phyloP scores from a whole-genome alignment of 2,113 vertebrate genomes.

The Halcyon senegalensis region DNA sequence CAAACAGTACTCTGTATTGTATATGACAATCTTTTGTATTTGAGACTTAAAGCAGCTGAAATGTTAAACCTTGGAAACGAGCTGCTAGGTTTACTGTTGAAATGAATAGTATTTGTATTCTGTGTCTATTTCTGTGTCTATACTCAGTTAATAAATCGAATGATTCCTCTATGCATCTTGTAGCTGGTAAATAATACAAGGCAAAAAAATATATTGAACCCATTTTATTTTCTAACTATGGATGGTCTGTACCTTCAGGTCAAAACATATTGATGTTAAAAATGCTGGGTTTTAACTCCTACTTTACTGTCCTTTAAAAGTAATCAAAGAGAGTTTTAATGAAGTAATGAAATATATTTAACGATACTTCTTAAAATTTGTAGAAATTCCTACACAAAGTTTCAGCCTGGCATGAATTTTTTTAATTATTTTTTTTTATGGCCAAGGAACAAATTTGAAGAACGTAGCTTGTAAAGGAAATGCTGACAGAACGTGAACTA shows the following conservation, averaged over 20 bases:
- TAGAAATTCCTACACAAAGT: slow-evolving; percentile 65
- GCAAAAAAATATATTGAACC: neutral
- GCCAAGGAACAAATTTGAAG: slow-evolving; percentile 78
- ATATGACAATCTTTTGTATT: neutral
- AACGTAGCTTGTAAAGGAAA: slow-evolving; percentile 81
- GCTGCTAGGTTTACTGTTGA: slow-evolving; percentile 34
- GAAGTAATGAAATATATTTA: neutral
- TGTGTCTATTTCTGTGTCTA: slow-evolving; percentile 55
- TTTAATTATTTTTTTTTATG: slow-evolving; percentile 69
- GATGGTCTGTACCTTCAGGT: neutral
- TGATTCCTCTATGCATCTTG: slow-evolving; percentile 7
- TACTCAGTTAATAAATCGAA: slow-evolving; percentile 29
- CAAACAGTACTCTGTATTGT: neutral
- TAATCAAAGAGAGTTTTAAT: neutral
- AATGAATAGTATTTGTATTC: slow-evolving; percentile 46
- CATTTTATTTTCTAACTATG: neutral
- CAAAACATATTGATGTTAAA: neutral
- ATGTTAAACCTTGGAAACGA: neutral
- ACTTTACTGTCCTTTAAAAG: slow-evolving; percentile 17
- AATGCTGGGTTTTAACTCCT: neutral
- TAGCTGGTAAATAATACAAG: slow-evolving; percentile 36
- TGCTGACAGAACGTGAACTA: slow-evolving; percentile 82
- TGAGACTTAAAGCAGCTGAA: slow-evolving; percentile 39
- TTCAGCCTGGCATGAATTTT: slow-evolving; percentile 68
- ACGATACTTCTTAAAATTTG: neutral